phyloP scores from a whole-genome alignment of 2,888 invertebrate genomes.

The Drosophila incognita region DNA sequence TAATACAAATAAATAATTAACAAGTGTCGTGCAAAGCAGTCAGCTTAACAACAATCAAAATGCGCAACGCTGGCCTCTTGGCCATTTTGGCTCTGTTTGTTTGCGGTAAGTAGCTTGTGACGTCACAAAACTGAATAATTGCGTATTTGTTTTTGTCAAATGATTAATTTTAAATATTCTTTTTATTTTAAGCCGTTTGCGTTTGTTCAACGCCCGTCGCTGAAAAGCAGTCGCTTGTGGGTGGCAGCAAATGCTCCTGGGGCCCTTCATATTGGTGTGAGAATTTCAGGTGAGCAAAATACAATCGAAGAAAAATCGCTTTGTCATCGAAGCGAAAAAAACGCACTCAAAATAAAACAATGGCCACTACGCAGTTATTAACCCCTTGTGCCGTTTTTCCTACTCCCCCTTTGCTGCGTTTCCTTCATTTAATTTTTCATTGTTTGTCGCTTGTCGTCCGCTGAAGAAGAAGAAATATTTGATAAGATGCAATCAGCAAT shows the following conservation, averaged over 20 bases:
- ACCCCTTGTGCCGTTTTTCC: slow-evolving; percentile 29
- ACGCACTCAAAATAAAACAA: slow-evolving; percentile 37
- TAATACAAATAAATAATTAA: slow-evolving; percentile 9
- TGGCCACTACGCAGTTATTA: slow-evolving; percentile 56
- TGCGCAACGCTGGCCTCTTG: slow-evolving; percentile 85
- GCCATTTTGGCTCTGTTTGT: slow-evolving; percentile 85
- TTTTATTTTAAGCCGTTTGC: slow-evolving; percentile 46
- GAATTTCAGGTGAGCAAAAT: slow-evolving; percentile 80
- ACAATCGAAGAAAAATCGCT: slow-evolving; percentile 45
- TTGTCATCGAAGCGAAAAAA: slow-evolving; percentile 49
- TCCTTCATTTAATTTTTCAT: slow-evolving; percentile 36
- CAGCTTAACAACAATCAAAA: slow-evolving; percentile 61
- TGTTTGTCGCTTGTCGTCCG: slow-evolving; percentile 34
- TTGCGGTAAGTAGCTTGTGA: slow-evolving; percentile 84
- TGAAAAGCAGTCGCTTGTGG: slow-evolving; percentile 84
- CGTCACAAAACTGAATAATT: slow-evolving; percentile 30
- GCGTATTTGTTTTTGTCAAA: slow-evolving; percentile 38
- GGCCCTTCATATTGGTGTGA: slow-evolving; percentile 93
- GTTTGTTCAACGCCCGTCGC: slow-evolving; percentile 59
- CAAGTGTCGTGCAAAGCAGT: slow-evolving; percentile 3
- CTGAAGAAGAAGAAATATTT: slow-evolving; percentile 23
- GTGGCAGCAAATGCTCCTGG: slow-evolving; percentile 89
- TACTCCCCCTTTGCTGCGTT: neutral
- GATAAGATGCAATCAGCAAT: slow-evolving; percentile 60
- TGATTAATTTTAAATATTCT: neutral